Conservation (phyloP, 37 sponge, comb jelly and placozoan genomes). For the Chondrosia reniformis region DNA sequence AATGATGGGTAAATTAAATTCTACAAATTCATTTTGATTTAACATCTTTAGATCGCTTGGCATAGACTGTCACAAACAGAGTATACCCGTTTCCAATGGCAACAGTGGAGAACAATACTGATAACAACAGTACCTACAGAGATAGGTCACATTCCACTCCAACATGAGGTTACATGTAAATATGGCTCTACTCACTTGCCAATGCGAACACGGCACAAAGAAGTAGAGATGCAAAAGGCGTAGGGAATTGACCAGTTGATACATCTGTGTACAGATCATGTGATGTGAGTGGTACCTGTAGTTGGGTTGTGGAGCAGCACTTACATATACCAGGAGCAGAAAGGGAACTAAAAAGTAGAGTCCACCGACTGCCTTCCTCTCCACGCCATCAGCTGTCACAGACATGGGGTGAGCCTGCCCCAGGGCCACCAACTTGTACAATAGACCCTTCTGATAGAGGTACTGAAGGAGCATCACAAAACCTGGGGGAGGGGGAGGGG, state of each 20-base stretch:
- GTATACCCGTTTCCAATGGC: slow-evolving; percentile 12
- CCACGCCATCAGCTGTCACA: slow-evolving; percentile 7
- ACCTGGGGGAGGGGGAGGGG: background rate
- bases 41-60: too few relatives aligned
- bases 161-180: background rate
- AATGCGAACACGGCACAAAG: background rate
- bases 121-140: background rate
- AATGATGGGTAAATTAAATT: too few relatives aligned
- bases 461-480: slow-evolving; percentile 18
- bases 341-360: slow-evolving; percentile 17
- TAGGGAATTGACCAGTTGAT: slow-evolving; percentile 4
- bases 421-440: slow-evolving; percentile 4
- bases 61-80: background rate
- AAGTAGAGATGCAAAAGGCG: background rate
- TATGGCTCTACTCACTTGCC: slow-evolving; percentile 1
- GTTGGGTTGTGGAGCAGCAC: background rate
- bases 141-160: background rate
- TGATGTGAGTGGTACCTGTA: background rate
- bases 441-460: slow-evolving; percentile 12
- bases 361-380: background rate
- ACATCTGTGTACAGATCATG: background rate
- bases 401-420: slow-evolving; percentile 20
- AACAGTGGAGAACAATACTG: slow-evolving; percentile 11
- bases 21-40: too few relatives aligned
- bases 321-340: slow-evolving; percentile 10